Evolutionary conservation across 1,140 invertebrate species (phyloP).

Genomic region (Magallana ariakensis): DNA sequence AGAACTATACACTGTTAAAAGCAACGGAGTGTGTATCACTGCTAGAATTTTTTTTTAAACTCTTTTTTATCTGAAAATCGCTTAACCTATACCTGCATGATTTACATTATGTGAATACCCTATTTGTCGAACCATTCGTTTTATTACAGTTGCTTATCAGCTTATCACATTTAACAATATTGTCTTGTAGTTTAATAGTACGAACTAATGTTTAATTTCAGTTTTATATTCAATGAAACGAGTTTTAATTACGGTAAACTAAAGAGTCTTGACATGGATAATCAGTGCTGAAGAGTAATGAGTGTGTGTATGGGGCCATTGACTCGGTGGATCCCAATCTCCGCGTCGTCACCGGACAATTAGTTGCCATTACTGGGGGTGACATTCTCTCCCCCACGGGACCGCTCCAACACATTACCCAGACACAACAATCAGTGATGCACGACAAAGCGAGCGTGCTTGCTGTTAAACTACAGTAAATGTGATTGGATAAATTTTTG

Average conservation of each 20-base stretch:
- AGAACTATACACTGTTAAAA: too few relatives aligned
- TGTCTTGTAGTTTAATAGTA: too few relatives aligned
- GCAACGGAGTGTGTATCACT: too few relatives aligned
- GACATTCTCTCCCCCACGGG: neutral
- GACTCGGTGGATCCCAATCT: neutral
- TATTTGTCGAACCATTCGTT: too few relatives aligned
- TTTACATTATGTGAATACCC: too few relatives aligned
- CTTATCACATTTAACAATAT: too few relatives aligned
- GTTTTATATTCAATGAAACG: neutral
- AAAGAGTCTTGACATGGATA: neutral
- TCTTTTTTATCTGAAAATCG: too few relatives aligned
- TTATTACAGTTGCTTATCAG: too few relatives aligned
- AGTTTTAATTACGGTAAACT: conserved; percentile 1
- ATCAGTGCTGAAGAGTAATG: neutral
- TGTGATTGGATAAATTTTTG: neutral
- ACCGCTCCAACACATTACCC: neutral
- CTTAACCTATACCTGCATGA: too few relatives aligned
- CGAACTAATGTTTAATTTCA: neutral
- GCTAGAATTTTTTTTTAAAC: too few relatives aligned
- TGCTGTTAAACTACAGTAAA: neutral
- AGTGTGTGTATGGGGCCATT: neutral
- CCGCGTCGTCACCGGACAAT: neutral
- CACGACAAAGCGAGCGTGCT: neutral
- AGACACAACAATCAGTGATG: neutral
- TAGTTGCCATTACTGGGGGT: neutral